These are phyloP conservation scores for Polyommatus iphigenia DNA, from an alignment of 2,888 invertebrate genomes.

Conservation along the genomic window DNA sequence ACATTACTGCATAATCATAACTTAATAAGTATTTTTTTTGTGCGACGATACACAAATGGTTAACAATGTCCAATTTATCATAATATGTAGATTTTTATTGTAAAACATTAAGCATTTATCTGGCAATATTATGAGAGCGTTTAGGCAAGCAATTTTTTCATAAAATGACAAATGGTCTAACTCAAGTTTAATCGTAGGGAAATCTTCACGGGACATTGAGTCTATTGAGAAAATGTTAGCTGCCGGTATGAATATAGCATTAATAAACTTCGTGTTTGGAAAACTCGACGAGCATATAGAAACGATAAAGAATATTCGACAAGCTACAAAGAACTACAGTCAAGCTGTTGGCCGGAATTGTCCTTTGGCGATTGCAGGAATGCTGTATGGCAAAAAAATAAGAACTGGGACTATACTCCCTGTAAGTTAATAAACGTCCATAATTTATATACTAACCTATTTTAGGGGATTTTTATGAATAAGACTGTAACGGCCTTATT, in stretches of 20 bases:
- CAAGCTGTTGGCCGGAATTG: constrained; percentile 80
- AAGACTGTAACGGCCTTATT: too few relatives aligned
- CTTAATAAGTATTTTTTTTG: too few relatives aligned
- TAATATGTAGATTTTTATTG: too few relatives aligned
- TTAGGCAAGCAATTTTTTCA: constrained; percentile 11
- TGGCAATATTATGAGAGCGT: neutral
- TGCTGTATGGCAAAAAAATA: constrained; percentile 93
- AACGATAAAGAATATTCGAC: constrained; percentile 64
- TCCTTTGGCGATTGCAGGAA: constrained; percentile 91
- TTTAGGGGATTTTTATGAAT: too few relatives aligned
- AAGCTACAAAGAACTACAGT: constrained; percentile 79
- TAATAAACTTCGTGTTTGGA: constrained; percentile 68
- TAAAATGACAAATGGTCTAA: constrained; percentile 9
- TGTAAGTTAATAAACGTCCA: constrained; percentile 69
- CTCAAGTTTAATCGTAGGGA: constrained; percentile 49
- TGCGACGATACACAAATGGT: too few relatives aligned
- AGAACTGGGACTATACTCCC: constrained; percentile 90
- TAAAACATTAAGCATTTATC: neutral
- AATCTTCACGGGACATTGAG: constrained; percentile 57
- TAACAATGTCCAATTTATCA: too few relatives aligned
- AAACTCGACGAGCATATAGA: constrained; percentile 65
- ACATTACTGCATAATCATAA: too few relatives aligned
- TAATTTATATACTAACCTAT: neutral
- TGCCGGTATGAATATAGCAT: constrained; percentile 77
- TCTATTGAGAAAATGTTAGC: constrained; percentile 71